Percentiles rank a stretch among this genome's conserved stretches.
Evolutionary conservation across 2,888 invertebrate genomes (phyloP).

Genomic region (Agrochola circellaris): DNA sequence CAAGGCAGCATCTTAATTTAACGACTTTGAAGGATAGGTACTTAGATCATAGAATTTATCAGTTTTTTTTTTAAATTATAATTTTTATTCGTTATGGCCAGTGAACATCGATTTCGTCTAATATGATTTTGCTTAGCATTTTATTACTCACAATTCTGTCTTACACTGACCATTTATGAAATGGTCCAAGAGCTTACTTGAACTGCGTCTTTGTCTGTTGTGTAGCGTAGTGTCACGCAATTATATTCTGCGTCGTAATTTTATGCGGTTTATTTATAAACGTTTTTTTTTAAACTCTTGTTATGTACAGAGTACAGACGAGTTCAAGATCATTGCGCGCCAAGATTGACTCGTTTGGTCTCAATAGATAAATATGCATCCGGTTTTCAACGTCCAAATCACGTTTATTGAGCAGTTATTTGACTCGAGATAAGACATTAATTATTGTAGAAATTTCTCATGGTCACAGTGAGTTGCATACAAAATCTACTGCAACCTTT

Average conservation of each 20-base stretch:
- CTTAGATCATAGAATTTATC: too few species aligned
- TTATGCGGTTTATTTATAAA: constrained; percentile 36
- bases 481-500: background rate
- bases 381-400: constrained; percentile 67
- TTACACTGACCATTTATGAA: background rate
- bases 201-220: constrained; percentile 14
- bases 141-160: background rate
- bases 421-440: constrained; percentile 47
- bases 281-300: constrained; percentile 11
- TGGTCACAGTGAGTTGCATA: background rate
- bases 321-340: constrained; percentile 76
- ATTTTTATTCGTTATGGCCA: too few species aligned
- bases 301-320: constrained; percentile 15
- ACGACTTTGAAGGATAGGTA: too few species aligned
- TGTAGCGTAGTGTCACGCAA: constrained; percentile 17
- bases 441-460: background rate
- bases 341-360: constrained; percentile 58
- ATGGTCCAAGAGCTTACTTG: too few species aligned
- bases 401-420: constrained; percentile 24
- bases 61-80: too few species aligned
- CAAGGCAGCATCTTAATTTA: constrained; percentile 5
- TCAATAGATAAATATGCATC: constrained; percentile 75
- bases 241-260: constrained; percentile 36
- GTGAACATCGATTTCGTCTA: too few species aligned
- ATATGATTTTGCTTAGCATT: background rate